Conservation (phyloP, 2,113 vertebrate species). For the Irena cyanogastra region DNA sequence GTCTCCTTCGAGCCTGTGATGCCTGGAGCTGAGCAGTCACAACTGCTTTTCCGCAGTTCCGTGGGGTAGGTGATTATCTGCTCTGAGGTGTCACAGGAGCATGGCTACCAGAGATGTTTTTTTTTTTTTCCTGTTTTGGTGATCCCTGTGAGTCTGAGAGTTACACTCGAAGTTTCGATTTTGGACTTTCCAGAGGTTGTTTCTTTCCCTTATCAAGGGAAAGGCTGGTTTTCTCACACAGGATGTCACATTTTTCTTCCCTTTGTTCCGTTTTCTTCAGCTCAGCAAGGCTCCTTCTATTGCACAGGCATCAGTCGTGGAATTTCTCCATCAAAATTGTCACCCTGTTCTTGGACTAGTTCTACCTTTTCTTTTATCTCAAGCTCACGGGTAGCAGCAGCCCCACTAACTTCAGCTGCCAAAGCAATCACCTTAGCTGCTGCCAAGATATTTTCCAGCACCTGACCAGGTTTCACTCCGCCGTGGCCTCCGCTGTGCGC, state of each 20-base stretch:
- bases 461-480: accelerated
- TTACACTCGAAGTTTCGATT: background rate
- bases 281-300: background rate
- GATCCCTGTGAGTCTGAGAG: background rate
- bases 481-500: accelerated
- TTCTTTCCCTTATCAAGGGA: background rate
- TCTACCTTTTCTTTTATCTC: background rate
- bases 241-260: background rate
- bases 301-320: conserved; percentile 28
- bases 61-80: accelerated
- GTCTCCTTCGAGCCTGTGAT: accelerated
- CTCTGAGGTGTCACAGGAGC: background rate
- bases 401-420: background rate
- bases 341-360: background rate
- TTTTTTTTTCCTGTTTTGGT: too few relatives aligned
- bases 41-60: accelerated
- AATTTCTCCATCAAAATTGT: background rate
- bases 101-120: accelerated
- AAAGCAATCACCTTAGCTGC: background rate
- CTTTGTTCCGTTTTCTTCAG: background rate
- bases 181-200: background rate
- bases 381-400: background rate
- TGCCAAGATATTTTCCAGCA: accelerated
- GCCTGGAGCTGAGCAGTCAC: accelerated
- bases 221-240: background rate